These are phyloP conservation scores for Neogobius melanostomus DNA, from an alignment of 2,113 vertebrate genomes.

Conservation along the genomic window DNA sequence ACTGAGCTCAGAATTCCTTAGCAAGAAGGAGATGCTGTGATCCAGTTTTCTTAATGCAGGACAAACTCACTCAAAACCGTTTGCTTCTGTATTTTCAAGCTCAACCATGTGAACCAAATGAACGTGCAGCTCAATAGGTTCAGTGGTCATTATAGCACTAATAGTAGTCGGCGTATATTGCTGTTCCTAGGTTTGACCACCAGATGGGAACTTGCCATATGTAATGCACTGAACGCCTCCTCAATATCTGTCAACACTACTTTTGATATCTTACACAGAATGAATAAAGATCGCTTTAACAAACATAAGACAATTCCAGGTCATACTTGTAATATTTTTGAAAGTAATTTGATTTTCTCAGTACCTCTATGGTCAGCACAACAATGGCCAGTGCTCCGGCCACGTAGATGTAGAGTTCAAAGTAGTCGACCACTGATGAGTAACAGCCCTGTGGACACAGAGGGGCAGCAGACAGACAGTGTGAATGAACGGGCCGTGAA, in stretches of 20 bases:
- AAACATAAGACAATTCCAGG: neutral
- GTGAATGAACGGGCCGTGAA: constrained; percentile 38
- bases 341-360: constrained; percentile 3
- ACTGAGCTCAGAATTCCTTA: too few relatives aligned
- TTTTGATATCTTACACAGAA: constrained; percentile 1
- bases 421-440: constrained; percentile 88
- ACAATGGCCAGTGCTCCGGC: constrained; percentile 91
- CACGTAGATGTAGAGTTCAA: constrained; percentile 91
- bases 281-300: neutral
- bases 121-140: neutral
- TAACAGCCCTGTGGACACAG: constrained; percentile 86
- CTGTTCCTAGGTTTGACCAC: constrained; percentile 26
- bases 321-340: constrained; percentile 2
- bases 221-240: neutral
- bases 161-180: neutral
- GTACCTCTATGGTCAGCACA: constrained; percentile 91
- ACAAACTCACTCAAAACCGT: too few relatives aligned
- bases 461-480: constrained; percentile 28
- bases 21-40: too few relatives aligned
- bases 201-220: constrained; percentile 50
- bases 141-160: neutral
- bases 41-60: too few relatives aligned
- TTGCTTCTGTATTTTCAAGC: too few relatives aligned
- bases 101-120: too few relatives aligned
- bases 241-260: neutral